Evolutionary conservation across 1,140 invertebrate genomes (phyloP), one percentile per base, ranked within the genome.

Genomic region (Bombus soroeensis): DNA sequence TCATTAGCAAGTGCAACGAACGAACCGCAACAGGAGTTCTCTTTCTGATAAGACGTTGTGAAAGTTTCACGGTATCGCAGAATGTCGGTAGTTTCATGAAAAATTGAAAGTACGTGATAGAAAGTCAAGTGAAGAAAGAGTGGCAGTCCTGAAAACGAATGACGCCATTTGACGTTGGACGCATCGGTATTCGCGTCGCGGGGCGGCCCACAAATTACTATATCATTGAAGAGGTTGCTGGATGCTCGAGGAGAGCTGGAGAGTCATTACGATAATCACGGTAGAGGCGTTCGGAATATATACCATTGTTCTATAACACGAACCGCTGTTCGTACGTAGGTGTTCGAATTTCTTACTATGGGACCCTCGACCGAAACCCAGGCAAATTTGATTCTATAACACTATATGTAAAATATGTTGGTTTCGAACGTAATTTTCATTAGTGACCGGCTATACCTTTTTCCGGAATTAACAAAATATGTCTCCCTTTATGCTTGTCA

Each of bases 181-280:
- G 88, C 77, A 78, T 87, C 83, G 83, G 85, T 87, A 89, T 90
- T 89, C 88, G 72, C 68, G 66, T 39, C 75, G 73, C 78, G 77
- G 74, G 66, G 41, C 32, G 53, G 68, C 34, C 66, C 81, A 71
- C 78, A 71, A 90, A 90, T 90, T 81, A 53, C 47, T 53, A 72
- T 85, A 87, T 85, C 81, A 76, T 85, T 68, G 81, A 82, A 87
- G 41, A 73, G 85, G 71, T 76, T 39, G 59, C 66, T 37, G 37
- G 64, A n/a, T 71, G 81, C 72, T 62, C 53, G 80, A 62, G 66
- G 34, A 77, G 53, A 47, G 68, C 43, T 43, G 73, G 74, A 53
- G 88, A 53, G 88, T 90, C 83, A 88, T 90, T 90, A 90, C 59
- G 71, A 81, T 90, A 90, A 90, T 90, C 89, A 88, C 57, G 82